Evolutionary conservation across 1,140 invertebrate genomes (phyloP), one percentile per base, ranked within the genome.

Genomic region (Drosophila bifasciata): DNA sequence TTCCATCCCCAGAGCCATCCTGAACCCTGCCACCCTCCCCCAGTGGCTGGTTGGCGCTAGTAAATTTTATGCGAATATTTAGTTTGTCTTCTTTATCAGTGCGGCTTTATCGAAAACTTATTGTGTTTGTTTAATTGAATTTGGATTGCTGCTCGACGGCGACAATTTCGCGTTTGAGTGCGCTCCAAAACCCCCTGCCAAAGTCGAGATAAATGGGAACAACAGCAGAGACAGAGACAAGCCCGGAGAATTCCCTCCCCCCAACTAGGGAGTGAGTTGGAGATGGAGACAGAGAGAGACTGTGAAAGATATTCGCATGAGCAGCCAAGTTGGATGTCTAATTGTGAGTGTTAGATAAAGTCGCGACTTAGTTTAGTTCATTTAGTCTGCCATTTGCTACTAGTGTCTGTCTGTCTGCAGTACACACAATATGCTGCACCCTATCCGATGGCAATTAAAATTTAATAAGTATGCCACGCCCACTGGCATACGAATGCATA

Each of bases 121-220:
- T 91, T 91, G 90, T 91, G 85, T 91, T 91, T 91, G 89, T 91
- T 91, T 91, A 91, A 91, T 91, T 91, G 90, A 91, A 91, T 91
- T 91, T 88, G 76, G 85, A 91, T 91, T 90, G 84, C 75, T 75
- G 67, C 43, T 63, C 62, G 74, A 56, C 32, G 57, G 53, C 56
- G 83, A 88, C 83, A 88, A 88, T 88, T 88, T 88, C 83, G 84
- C 83, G 83, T 68, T 36, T 88, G 67, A 88, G 66, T 88, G 83
- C 58, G 44, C 61, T 73, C 61, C 57, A 51, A 66, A 63, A 56
- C 71, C 44, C 49, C 60, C 73, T 74, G 83, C 40, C 78, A 41
- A 32, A 43, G 55, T 48, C 8, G 40, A 81, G 83, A 88, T 88
- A 81, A 86, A 64, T 49, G 32, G 32, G 4, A 36, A 21, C 32